These are phyloP conservation scores for Orthonevra nobilis DNA, from an alignment of 2,888 invertebrate species.

Conservation along the genomic window DNA sequence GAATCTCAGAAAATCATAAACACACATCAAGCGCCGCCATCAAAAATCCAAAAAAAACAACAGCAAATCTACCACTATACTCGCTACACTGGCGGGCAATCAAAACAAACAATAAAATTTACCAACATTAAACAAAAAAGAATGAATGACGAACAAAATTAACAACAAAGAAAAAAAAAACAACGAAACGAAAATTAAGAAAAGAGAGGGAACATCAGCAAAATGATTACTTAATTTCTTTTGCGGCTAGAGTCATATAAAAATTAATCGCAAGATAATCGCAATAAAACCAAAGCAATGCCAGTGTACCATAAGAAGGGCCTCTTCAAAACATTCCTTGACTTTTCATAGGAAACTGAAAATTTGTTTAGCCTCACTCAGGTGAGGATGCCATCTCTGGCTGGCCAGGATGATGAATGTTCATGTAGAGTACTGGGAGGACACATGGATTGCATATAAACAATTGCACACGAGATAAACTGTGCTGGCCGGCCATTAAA, in stretches of 20 bases:
- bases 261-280: slow-evolving; percentile 64
- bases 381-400: slow-evolving; percentile 22
- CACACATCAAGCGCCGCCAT: slow-evolving; percentile 52
- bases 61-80: slow-evolving; percentile 33
- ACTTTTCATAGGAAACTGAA: too few relatives aligned
- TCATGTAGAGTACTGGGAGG: slow-evolving; percentile 17
- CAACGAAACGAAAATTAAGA: too few relatives aligned
- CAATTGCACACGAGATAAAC: slow-evolving; percentile 53
- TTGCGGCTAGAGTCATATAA: slow-evolving; percentile 37
- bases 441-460: slow-evolving; percentile 55
- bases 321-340: too few relatives aligned
- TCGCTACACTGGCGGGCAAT: slow-evolving; percentile 48
- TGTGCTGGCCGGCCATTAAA: slow-evolving; percentile 59
- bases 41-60: too few relatives aligned
- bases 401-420: slow-evolving; percentile 2
- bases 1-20: slow-evolving; percentile 59
- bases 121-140: slow-evolving; percentile 66
- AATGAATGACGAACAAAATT: slow-evolving; percentile 57
- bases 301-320: slow-evolving; percentile 28
- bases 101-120: slow-evolving; percentile 70
- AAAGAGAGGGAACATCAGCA: slow-evolving; percentile 27
- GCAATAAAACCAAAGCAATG: slow-evolving; percentile 46
- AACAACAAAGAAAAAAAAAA: slow-evolving; percentile 19
- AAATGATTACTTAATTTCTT: slow-evolving; percentile 34
- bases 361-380: background rate